phyloP scores from a whole-genome alignment of 2,888 invertebrate species.

The Tipula unca region DNA sequence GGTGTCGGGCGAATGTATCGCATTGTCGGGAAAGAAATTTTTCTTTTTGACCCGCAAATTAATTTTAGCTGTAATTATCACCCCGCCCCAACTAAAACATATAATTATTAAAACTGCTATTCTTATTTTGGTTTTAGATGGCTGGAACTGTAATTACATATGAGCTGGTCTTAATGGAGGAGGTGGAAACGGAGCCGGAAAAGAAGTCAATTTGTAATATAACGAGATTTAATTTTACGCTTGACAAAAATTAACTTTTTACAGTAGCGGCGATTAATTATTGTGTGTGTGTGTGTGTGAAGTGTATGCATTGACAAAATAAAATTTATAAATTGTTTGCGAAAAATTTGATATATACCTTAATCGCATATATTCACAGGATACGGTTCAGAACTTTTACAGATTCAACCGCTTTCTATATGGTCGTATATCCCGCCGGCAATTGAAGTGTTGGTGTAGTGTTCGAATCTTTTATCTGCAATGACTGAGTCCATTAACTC shows the following conservation, averaged over 20 bases:
- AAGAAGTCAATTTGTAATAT: background rate
- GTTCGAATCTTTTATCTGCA: no score
- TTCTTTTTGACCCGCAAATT: constrained; percentile 50
- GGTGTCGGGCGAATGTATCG: constrained; percentile 47
- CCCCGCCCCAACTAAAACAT: background rate
- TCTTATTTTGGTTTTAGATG: constrained; percentile 37
- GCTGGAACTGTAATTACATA: constrained; percentile 57
- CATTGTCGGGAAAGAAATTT: constrained; percentile 52
- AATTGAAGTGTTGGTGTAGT: no score
- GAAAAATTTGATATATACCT: no score
- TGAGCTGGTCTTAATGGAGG: constrained; percentile 56
- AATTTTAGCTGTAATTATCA: constrained; percentile 47
- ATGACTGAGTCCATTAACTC: no score
- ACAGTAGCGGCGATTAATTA: background rate
- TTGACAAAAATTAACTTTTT: background rate
- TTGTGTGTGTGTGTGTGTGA: no score
- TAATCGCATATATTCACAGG: no score
- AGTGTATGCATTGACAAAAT: no score
- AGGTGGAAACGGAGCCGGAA: constrained; percentile 36
- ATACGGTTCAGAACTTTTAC: no score
- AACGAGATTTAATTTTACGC: background rate
- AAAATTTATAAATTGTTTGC: no score
- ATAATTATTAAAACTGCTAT: background rate
- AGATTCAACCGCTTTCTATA: no score
- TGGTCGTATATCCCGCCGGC: no score